Evolutionary conservation across 2,113 vertebrate species (phyloP), one percentile per base, ranked within the genome.

Genomic region (Oncorhynchus masou): DNA sequence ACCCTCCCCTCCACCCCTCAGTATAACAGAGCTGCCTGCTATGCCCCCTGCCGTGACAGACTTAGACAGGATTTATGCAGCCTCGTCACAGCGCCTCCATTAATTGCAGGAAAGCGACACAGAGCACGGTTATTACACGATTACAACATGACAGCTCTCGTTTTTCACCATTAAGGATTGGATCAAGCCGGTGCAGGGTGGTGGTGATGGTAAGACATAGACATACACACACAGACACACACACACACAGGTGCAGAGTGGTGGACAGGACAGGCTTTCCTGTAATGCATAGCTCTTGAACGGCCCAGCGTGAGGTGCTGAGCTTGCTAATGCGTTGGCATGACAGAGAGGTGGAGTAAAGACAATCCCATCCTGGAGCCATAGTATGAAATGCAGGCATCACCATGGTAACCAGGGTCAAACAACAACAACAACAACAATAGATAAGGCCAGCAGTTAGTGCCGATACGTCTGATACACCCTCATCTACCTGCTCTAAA

Each of bases 141-240:
- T 93, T 92, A 92, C 87, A 83, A 92, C 87, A 90, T 90, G 89
- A 89, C 90, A 89, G 90, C 88, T 91, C 89, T 90, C 81, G 86
- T 90, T 92, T 92, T 89, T 93, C 90, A 88, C 88, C 81, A 84
- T 90, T 88, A 90, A 82, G 81, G 82, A 84, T 82, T 77, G 79
- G 85, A 82, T 76, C 60, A 77, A 49, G 85, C 82, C 80, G 60
- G 85, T 68, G 84, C 91, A 87, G 74, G 81, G 84, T 85, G 90
- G 88, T 80, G 72, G 79, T 34, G 68, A 62, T 29, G 49, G 39
- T 29, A 19, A 83, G 77, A n/a, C 51, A 39, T 27, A 57, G 24
- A 22, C 48, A 45, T 2, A 45, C 39, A 45, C 9, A 45, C 39
- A 39, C 34, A 39, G 0, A 39, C 34, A 39, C 34, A 39, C 8